These are phyloP conservation scores for Sminthopsis crassicaudata DNA, from an alignment of 2,113 vertebrate genomes.

Conservation along the genomic window DNA sequence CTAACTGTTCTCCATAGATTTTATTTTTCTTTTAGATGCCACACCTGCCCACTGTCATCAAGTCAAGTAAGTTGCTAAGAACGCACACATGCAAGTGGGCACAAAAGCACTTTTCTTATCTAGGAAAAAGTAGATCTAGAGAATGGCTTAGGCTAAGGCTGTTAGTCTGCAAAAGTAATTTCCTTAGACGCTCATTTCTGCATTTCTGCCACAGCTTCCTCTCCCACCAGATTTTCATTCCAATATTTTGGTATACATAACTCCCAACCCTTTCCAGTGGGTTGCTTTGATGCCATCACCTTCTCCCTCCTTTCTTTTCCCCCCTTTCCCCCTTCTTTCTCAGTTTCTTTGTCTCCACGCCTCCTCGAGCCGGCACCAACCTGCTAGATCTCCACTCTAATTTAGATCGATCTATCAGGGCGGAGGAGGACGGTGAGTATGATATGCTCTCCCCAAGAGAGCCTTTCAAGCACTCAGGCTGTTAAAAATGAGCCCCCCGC, in stretches of 20 bases:
- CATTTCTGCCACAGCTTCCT: background rate
- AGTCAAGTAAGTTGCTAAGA: background rate
- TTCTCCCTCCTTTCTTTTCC: background rate
- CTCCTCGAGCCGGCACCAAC: conserved; percentile 48
- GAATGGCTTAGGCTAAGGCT: background rate
- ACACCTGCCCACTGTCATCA: background rate
- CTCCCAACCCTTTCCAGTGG: background rate
- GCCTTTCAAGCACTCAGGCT: background rate
- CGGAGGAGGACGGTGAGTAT: conserved; percentile 31
- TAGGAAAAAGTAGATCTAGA: background rate
- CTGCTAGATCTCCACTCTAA: conserved; percentile 49
- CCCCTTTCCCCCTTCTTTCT: background rate
- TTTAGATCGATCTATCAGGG: conserved; percentile 50
- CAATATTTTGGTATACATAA: background rate
- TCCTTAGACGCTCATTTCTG: background rate
- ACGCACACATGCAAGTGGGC: background rate
- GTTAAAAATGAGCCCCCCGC: background rate
- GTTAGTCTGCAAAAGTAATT: background rate
- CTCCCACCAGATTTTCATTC: background rate
- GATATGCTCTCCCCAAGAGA: background rate
- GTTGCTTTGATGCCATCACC: background rate
- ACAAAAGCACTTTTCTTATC: background rate
- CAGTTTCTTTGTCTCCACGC: conserved; percentile 33
- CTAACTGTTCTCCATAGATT: background rate
- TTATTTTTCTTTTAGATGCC: background rate